Percentiles rank a stretch among this genome's conserved stretches.
Evolutionary conservation across 2,113 vertebrate genomes (phyloP).

Genomic region (Onychostruthus taczanowskii): DNA sequence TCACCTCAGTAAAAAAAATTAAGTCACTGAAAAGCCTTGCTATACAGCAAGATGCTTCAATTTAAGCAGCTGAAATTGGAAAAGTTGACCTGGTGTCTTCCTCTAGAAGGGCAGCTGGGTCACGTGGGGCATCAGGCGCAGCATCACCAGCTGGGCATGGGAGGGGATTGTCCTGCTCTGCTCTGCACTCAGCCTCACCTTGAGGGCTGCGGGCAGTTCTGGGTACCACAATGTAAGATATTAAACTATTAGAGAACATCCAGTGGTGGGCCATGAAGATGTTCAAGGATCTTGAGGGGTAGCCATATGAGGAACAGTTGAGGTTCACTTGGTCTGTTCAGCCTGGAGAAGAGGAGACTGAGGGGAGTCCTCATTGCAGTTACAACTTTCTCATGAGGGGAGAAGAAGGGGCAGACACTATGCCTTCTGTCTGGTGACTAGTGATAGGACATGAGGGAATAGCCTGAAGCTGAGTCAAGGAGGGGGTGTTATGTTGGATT

Average conservation of each 20-base stretch:
- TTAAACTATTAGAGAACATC: neutral
- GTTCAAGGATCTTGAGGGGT: neutral
- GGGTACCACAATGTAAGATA: neutral
- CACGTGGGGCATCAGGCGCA: neutral
- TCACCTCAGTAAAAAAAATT: neutral
- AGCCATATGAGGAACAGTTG: neutral
- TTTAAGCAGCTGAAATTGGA: neutral
- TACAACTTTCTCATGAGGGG: neutral
- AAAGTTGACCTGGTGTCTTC: neutral
- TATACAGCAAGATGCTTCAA: neutral
- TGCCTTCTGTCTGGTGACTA: neutral
- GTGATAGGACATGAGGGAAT: neutral
- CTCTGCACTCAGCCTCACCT: neutral
- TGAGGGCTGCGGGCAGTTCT: rapidly evolving
- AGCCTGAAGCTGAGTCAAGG: neutral
- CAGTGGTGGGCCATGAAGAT: neutral
- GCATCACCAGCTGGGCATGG: rapidly evolving
- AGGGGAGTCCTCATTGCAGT: too few species aligned
- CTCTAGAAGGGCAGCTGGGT: rapidly evolving
- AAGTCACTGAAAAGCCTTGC: neutral
- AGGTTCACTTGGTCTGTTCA: neutral
- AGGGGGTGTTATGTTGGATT: neutral
- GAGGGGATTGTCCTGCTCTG: neutral
- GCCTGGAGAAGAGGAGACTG: neutral
- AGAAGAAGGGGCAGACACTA: neutral